Evolutionary conservation across 2,113 vertebrate genomes (phyloP), one percentile per base, ranked within the genome.

Genomic region (Cochlearius cochlearius): DNA sequence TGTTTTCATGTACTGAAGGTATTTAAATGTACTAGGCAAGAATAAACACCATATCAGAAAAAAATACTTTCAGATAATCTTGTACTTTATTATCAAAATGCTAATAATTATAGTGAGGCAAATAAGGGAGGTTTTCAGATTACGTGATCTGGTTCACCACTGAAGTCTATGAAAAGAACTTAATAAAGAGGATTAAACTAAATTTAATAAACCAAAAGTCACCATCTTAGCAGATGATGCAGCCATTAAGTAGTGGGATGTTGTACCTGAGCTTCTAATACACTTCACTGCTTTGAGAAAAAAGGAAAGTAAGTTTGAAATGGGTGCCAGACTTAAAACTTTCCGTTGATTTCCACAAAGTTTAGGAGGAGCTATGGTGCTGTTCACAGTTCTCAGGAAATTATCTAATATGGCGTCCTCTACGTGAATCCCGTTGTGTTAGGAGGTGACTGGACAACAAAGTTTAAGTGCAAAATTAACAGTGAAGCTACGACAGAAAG

Each of bases 321-420:
- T 41, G 60, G 16, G 9, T 53, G 29, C 52, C 50, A 63, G 74
- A 36, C 10, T 5, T 17, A 10, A 67, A 53, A 39, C 13, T 58
- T 89, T 22, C 55, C 29, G 29, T 3, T 67, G 45, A 32, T 86
- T 88, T 86, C 30, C 13, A 34, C 12, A 22, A 36, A 75, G 22
- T 62, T 89, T 34, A 27, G 47, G 43, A 59, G 38, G 19, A 66
- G 10, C 25, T 38, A 26, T 86, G 26, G 15, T 19, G 39, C 17
- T 63, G 8, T 67, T 67, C 11, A 29, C 12, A 10, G 18, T 77
- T 91, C 29, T 59, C 52, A 39, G 58, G 47, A 79, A 81, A 27
- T 47, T 17, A n/a, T 0, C 1, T 30, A 43, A 16, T 59, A 16
- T 30, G 30, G 8, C 14, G 25, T 53, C 23, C 20, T n/a, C 4